These are phyloP conservation scores for Anodontia alba DNA, from an alignment of 2,888 invertebrate genomes.

Conservation along the genomic window DNA sequence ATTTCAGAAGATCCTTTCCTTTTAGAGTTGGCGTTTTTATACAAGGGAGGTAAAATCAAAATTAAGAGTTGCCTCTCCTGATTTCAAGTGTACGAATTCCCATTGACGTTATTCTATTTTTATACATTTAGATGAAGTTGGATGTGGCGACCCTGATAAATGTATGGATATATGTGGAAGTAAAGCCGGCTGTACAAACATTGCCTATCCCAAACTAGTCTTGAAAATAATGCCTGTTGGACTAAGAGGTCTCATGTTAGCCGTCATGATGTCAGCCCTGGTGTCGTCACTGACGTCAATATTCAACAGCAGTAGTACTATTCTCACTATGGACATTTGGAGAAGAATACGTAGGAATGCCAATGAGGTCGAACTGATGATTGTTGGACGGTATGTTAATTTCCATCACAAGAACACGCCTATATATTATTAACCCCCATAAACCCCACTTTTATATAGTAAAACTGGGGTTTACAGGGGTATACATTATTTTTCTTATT, in stretches of 20 bases:
- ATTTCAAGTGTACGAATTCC: too few species aligned
- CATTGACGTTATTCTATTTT: too few species aligned
- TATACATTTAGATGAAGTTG: slow-evolving; percentile 86
- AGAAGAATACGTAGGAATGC: slow-evolving; percentile 82
- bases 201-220: slow-evolving; percentile 86
- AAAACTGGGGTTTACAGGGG: too few species aligned
- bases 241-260: slow-evolving; percentile 86
- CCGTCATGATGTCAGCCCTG: slow-evolving; percentile 86
- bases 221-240: slow-evolving; percentile 85
- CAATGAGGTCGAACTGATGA: slow-evolving; percentile 85
- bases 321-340: slow-evolving; percentile 86
- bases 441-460: too few species aligned
- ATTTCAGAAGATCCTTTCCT: too few species aligned
- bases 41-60: too few species aligned
- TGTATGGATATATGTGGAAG: slow-evolving; percentile 85
- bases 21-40: too few species aligned
- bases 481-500: too few species aligned
- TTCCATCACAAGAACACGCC: too few species aligned
- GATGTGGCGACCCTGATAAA: slow-evolving; percentile 84
- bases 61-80: too few species aligned
- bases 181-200: slow-evolving; percentile 85
- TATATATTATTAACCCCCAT: too few species aligned
- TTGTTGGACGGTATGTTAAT: slow-evolving; percentile 84
- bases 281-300: slow-evolving; percentile 86
- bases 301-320: slow-evolving; percentile 86